These are phyloP conservation scores for Myiotriccus ornatus DNA, from an alignment of 2,797 vertebrate species.

Conservation along the genomic window DNA sequence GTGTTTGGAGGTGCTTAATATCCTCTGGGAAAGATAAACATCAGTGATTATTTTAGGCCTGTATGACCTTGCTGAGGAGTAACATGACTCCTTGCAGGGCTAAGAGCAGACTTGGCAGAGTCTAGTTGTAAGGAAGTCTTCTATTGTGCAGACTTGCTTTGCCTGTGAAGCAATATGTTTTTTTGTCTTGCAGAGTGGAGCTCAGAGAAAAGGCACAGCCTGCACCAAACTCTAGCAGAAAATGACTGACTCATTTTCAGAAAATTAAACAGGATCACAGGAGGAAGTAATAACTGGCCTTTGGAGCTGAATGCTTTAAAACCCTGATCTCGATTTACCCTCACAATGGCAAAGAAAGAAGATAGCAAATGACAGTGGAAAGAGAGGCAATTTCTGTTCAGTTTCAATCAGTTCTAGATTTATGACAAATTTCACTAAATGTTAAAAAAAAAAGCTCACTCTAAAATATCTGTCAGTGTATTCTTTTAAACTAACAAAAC, in stretches of 20 bases:
- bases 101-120: constrained; percentile 52
- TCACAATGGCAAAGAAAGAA: background rate
- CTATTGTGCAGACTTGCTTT: constrained; percentile 64
- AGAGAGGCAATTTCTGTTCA: constrained; percentile 26
- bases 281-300: constrained; percentile 58
- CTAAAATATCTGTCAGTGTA: background rate
- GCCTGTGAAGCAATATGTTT: constrained; percentile 44
- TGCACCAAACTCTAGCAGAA: constrained; percentile 35
- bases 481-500: constrained; percentile 52
- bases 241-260: constrained; percentile 56
- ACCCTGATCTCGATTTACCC: background rate
- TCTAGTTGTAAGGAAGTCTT: constrained; percentile 45
- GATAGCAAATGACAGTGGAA: background rate
- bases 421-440: constrained; percentile 38
- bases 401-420: constrained; percentile 4
- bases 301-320: background rate
- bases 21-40: constrained; percentile 58
- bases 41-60: constrained; percentile 54
- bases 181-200: constrained; percentile 24
- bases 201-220: constrained; percentile 23
- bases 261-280: constrained; percentile 33
- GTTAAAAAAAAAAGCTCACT: background rate
- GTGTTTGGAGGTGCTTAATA: constrained; percentile 55
- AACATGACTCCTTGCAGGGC: constrained; percentile 39
- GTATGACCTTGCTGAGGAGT: constrained; percentile 54